phyloP scores from a whole-genome alignment of 2,113 vertebrate genomes.

The Lepus timidus region DNA sequence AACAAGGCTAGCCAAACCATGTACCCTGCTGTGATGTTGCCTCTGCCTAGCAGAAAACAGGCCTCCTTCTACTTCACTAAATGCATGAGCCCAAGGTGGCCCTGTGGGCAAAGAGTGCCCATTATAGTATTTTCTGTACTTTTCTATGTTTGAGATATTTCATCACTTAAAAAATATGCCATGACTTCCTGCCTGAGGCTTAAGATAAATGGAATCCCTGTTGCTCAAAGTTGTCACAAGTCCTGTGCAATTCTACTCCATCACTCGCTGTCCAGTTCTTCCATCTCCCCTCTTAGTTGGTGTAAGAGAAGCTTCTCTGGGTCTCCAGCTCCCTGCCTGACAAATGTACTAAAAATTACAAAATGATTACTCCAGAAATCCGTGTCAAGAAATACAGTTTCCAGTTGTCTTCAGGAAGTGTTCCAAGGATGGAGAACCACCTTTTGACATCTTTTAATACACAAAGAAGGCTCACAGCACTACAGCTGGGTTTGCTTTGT shows the following conservation, averaged over 20 bases:
- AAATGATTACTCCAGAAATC: background rate
- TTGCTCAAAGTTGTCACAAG: background rate
- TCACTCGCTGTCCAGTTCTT: background rate
- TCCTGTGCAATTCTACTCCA: background rate
- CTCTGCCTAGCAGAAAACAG: background rate
- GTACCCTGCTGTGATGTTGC: accelerated
- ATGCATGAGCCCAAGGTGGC: accelerated
- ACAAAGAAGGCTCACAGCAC: background rate
- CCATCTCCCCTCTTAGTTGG: background rate
- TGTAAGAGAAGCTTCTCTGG: background rate
- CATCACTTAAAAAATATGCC: background rate
- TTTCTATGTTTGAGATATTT: slow-evolving; percentile 38
- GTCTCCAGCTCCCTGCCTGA: background rate
- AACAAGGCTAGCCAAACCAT: accelerated
- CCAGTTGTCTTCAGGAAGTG: background rate
- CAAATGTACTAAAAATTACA: too few relatives aligned
- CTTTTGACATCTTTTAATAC: background rate
- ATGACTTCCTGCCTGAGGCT: background rate
- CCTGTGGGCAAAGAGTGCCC: background rate
- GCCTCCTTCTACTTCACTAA: background rate
- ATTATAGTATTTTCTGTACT: background rate
- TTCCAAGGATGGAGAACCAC: background rate
- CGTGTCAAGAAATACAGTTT: background rate
- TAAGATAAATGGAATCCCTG: background rate
- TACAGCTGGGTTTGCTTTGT: background rate